Conservation (phyloP, 2,888 invertebrate species). For the Cataglyphis livida region DNA sequence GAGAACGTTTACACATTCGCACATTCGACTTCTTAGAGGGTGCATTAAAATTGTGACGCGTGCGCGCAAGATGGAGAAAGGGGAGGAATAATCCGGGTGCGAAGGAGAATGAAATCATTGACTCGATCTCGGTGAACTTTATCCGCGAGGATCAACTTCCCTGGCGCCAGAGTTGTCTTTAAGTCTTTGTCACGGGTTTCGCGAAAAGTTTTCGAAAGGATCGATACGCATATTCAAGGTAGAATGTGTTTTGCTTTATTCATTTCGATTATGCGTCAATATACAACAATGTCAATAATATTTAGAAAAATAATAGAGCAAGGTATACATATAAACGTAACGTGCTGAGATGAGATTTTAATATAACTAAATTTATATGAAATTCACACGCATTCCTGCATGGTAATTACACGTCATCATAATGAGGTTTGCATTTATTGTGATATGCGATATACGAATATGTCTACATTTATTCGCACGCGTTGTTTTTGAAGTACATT, state of each 20-base stretch:
- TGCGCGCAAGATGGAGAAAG: background rate
- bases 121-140: conserved; percentile 64
- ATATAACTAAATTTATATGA: conserved; percentile 1
- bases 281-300: background rate
- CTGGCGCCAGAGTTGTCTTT: conserved; percentile 62
- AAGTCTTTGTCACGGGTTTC: conserved; percentile 54
- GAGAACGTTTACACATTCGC: conserved; percentile 56
- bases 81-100: background rate
- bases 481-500: background rate
- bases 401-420: background rate
- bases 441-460: background rate
- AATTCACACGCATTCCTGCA: conserved; percentile 13
- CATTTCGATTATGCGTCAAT: conserved; percentile 15
- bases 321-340: background rate
- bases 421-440: background rate
- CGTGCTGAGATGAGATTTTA: conserved; percentile 6
- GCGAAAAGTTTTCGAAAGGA: conserved; percentile 60
- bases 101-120: conserved; percentile 49
- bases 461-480: background rate
- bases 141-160: conserved; percentile 66
- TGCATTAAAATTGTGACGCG: conserved; percentile 56
- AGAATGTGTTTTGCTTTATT: background rate
- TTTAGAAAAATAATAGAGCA: background rate
- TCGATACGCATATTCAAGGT: conserved; percentile 40
- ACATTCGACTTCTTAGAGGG: conserved; percentile 24